These are phyloP conservation scores for Dasypus novemcinctus DNA, from an alignment of 2,113 vertebrate genomes.

Conservation along the genomic window DNA sequence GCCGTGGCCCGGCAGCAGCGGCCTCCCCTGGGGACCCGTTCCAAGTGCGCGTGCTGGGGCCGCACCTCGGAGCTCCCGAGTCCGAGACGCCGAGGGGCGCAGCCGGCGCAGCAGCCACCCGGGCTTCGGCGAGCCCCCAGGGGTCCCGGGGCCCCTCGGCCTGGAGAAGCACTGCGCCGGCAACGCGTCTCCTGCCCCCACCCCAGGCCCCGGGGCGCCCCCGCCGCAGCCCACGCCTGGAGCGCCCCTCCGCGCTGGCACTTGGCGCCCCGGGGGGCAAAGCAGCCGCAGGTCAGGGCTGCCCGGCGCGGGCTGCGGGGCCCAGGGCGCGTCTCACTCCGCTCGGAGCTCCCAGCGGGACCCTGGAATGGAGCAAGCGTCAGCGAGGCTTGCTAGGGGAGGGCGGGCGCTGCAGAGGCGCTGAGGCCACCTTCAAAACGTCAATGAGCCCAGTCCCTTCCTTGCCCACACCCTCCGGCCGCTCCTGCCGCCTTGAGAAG, in stretches of 20 bases:
- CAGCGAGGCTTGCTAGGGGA: neutral
- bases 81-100: neutral
- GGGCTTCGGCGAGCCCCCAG: neutral
- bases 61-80: neutral
- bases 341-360: neutral
- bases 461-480: neutral
- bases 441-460: neutral
- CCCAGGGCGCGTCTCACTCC: too few species aligned
- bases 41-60: neutral
- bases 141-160: neutral
- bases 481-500: neutral
- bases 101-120: neutral
- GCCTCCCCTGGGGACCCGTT: neutral
- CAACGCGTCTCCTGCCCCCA: neutral
- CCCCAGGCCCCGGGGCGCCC: neutral
- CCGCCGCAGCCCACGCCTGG: neutral
- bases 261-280: too few species aligned
- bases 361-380: too few species aligned
- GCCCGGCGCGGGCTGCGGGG: too few species aligned
- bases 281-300: too few species aligned
- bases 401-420: neutral
- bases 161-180: neutral
- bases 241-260: neutral
- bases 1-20: neutral
- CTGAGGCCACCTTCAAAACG: neutral